Percentiles rank a stretch among this genome's conserved stretches.
These are phyloP conservation scores for Enteromius viviparus DNA, from an alignment of 2,797 vertebrate species.

Conservation along the genomic window DNA sequence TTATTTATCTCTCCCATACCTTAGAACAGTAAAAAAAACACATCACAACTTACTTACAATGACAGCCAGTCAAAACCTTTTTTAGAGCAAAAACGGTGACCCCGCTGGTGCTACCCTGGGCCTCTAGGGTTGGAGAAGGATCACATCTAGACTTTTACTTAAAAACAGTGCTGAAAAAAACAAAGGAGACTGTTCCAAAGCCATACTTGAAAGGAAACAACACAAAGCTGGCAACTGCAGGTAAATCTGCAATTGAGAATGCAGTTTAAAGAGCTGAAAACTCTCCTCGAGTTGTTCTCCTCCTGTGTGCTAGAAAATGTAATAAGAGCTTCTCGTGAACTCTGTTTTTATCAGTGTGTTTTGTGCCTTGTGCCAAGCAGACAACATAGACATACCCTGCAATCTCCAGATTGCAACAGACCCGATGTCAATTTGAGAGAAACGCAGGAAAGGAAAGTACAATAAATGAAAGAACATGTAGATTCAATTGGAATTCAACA, in stretches of 20 bases:
- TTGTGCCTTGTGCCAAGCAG: conserved; percentile 20
- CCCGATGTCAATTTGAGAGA: conserved; percentile 33
- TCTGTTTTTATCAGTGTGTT: conserved; percentile 22
- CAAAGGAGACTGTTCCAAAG: conserved; percentile 13
- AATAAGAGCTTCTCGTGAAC: conserved; percentile 23
- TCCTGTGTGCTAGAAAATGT: conserved; percentile 22
- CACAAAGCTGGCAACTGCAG: background rate
- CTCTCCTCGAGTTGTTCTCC: conserved; percentile 18
- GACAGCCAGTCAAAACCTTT: conserved; percentile 52
- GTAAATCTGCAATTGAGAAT: conserved; percentile 11
- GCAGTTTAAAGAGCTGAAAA: conserved; percentile 30
- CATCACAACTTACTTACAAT: conserved; percentile 39
- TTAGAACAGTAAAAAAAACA: conserved; percentile 27
- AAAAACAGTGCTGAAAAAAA: conserved; percentile 18
- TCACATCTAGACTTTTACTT: background rate
- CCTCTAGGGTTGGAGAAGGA: conserved; percentile 3
- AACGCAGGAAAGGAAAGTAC: conserved; percentile 2
- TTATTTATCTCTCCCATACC: conserved; percentile 44
- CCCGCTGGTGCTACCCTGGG: background rate
- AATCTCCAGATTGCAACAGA: conserved; percentile 9
- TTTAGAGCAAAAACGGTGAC: conserved; percentile 30
- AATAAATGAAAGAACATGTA: conserved; percentile 19
- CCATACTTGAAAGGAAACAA: background rate
- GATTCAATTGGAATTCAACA: conserved; percentile 27
- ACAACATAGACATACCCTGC: conserved; percentile 15